Percentiles rank a stretch among this genome's conserved stretches.
Conservation (phyloP, 2,888 invertebrate species). For the Drosophila pseudotakahashii region DNA sequence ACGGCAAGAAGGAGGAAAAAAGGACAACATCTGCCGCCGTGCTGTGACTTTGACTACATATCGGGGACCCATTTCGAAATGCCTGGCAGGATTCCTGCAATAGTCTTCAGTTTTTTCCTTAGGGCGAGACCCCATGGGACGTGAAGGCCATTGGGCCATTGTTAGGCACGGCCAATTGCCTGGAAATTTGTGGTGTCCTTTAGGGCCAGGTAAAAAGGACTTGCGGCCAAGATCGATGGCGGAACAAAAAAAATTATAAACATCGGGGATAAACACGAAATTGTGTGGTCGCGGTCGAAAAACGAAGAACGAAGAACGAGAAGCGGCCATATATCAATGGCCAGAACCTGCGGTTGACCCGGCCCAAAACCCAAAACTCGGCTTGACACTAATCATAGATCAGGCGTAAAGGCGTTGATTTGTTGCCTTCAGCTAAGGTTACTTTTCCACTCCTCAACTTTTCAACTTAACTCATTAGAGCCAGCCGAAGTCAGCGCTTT, state of each 20-base stretch:
- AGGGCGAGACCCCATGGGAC: slow-evolving; percentile 35
- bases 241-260: slow-evolving; percentile 37
- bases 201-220: slow-evolving; percentile 34
- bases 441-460: slow-evolving; percentile 9
- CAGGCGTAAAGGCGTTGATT: slow-evolving; percentile 75
- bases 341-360: slow-evolving; percentile 69
- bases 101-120: slow-evolving; percentile 21
- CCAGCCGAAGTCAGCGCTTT: slow-evolving; percentile 6
- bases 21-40: slow-evolving; percentile 71
- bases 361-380: slow-evolving; percentile 41
- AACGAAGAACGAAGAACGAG: too few species aligned
- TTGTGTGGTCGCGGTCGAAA: slow-evolving; percentile 65
- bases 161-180: slow-evolving; percentile 75
- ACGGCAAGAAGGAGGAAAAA: slow-evolving; percentile 37
- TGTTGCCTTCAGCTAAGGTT: slow-evolving; percentile 48
- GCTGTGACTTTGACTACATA: slow-evolving; percentile 53
- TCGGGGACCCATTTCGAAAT: slow-evolving; percentile 49
- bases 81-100: slow-evolving; percentile 54
- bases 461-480: slow-evolving; percentile 74
- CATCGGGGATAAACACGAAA: slow-evolving; percentile 47
- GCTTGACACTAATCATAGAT: slow-evolving; percentile 73
- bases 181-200: slow-evolving; percentile 62
- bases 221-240: slow-evolving; percentile 36
- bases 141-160: slow-evolving; percentile 31
- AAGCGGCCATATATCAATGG: slow-evolving; percentile 67